Conservation (phyloP, 2,113 vertebrate genomes). For the Cairina moschata region DNA sequence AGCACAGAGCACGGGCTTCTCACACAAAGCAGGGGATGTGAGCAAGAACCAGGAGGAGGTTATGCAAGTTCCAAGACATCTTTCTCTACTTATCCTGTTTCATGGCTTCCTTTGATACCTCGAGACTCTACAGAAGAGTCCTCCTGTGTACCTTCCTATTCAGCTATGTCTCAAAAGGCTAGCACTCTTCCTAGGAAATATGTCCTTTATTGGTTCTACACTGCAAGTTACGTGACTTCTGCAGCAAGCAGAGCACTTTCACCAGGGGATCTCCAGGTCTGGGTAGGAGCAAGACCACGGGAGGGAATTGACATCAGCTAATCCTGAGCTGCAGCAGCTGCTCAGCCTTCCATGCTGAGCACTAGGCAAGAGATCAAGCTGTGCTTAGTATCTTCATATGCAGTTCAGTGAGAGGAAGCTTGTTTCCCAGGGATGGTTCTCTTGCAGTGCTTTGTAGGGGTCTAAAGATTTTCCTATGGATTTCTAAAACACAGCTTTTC, state of each 20-base stretch:
- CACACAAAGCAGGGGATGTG: not conserved
- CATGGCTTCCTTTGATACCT: not conserved
- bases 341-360: not conserved
- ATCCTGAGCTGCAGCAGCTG: not conserved
- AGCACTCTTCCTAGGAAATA: not conserved
- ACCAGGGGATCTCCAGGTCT: not conserved
- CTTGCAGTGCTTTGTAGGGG: not conserved
- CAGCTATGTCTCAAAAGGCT: not conserved
- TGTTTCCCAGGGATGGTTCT: not conserved
- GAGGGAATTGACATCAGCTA: not conserved
- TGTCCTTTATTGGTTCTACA: not conserved
- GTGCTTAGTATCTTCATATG: not conserved
- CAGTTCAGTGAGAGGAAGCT: not conserved
- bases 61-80: not conserved
- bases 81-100: not conserved
- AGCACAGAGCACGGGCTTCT: conserved; percentile 22
- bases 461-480: not conserved
- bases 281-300: not conserved
- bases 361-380: not conserved
- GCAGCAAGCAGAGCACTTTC: not conserved
- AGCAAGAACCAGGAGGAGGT: not conserved
- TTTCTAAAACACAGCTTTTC: not conserved
- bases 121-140: not conserved
- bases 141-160: not conserved
- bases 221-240: not conserved